These are phyloP conservation scores for Acropora yongei DNA, from an alignment of 64 coral and sea anemone species.

Conservation along the genomic window DNA sequence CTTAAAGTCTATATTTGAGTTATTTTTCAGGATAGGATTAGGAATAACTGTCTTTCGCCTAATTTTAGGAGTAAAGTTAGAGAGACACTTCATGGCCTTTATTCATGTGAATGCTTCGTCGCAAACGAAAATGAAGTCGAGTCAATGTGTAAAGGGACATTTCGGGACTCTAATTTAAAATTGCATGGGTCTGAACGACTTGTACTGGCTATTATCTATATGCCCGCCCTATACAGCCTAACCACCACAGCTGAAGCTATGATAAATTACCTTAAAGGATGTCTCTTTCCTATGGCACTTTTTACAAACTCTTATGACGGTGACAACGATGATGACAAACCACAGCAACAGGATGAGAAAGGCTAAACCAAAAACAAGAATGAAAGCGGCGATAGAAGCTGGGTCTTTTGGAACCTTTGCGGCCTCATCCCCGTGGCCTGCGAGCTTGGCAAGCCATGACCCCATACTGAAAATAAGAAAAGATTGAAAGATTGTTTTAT, in stretches of 20 bases:
- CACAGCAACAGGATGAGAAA: conserved; percentile 13
- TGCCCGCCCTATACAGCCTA: no score
- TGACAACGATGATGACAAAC: background rate
- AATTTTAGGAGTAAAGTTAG: no score
- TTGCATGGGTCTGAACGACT: no score
- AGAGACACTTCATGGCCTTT: no score
- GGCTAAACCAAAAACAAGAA: conserved; percentile 15
- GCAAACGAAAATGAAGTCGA: no score
- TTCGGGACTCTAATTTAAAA: background rate
- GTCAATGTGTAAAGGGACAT: no score
- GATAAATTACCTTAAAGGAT: background rate
- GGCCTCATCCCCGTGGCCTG: background rate
- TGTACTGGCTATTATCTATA: no score
- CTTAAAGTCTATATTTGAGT: no score
- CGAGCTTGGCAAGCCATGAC: conserved; percentile 18
- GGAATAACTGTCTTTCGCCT: no score
- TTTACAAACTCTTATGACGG: conserved; percentile 19
- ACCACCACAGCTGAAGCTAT: no score
- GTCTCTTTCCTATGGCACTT: background rate
- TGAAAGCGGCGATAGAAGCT: background rate
- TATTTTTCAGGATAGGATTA: no score
- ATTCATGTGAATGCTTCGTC: no score
- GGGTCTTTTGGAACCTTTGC: background rate
- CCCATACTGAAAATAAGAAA: conserved; percentile 10
- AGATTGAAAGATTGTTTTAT: background rate